Base-by-base conservation (phyloP, 2,797 vertebrate species). In the Nasua narica region DNA sequence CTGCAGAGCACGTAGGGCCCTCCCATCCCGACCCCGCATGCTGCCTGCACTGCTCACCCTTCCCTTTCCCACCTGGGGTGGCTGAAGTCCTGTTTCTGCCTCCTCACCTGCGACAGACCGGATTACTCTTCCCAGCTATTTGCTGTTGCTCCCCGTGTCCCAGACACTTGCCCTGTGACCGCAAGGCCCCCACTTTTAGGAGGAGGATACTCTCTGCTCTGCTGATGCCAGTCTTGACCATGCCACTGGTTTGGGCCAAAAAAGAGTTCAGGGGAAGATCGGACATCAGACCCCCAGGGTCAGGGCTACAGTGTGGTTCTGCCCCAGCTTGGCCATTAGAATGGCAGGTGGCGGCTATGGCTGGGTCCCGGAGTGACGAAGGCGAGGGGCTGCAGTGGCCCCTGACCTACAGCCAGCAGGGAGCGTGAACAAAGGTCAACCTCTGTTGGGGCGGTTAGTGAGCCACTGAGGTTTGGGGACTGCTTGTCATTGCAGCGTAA, bases 11-110 rank as follows among this genome's bases (percentile, higher is more conserved):
- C 56, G 5, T 0, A 1, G 27, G 14, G 29, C 29, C 32, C 27
- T 69, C 50, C 9, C 5, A 3, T 3, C n/a, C 9, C 0, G 3
- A 15, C 10, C 4, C 2, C 1, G 40, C 0, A 1, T 4, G 1
- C 27, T 5, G 12, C 4, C 46, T 1, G 5, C 1, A 0, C 8
- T 9, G 27, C n/a, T 48, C 37, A 10, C 0, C 23, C 52, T 35
- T 14, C 11, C 0, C 23, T 37, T 16, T 5, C 8, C 67, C 10
- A 3, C 29, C 18, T 7, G 54, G 5, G 5, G 35, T 62, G 60
- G 43, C 18, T 65, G 46, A 15, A 60, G 52, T 40, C 77, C 50
- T 58, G 3, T 27, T 58, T 32, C 83, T 18, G 3, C 65, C 48
- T 35, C n/a, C 40, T 35, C 46, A 4, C 29, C 46, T 2, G 13